phyloP scores from a whole-genome alignment of 2,113 vertebrate species.

The Tetraodon nigroviridis region DNA sequence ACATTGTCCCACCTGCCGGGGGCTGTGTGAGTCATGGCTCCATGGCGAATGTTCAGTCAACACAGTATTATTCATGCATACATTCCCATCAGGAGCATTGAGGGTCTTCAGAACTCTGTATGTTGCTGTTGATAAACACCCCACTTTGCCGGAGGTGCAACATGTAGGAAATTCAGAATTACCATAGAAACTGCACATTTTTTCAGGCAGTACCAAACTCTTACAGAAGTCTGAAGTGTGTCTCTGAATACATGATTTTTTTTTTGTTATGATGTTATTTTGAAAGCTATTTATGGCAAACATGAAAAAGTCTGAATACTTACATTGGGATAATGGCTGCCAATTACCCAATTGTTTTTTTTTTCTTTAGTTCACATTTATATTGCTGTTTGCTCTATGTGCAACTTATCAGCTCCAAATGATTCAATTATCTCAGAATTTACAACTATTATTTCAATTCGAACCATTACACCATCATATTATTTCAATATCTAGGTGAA shows the following conservation, averaged over 20 bases:
- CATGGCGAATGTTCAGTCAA: conserved; percentile 51
- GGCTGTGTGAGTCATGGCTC: conserved; percentile 58
- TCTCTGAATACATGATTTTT: too few relatives aligned
- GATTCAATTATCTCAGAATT: too few relatives aligned
- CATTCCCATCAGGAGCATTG: conserved; percentile 40
- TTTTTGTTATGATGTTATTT: too few relatives aligned
- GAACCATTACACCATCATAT: conserved; percentile 16
- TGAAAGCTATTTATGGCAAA: too few relatives aligned
- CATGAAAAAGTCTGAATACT: too few relatives aligned
- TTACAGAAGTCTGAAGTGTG: background rate
- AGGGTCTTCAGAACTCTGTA: conserved; percentile 44
- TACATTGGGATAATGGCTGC: too few relatives aligned
- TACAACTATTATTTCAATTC: too few relatives aligned
- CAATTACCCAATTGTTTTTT: too few relatives aligned
- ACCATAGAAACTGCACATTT: conserved; percentile 22
- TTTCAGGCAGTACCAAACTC: conserved; percentile 5
- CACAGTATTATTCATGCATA: conserved; percentile 62
- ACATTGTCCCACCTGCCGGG: conserved; percentile 56
- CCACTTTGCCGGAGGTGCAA: conserved; percentile 48
- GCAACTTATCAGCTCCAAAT: too few relatives aligned
- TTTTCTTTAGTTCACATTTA: too few relatives aligned
- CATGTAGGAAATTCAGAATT: conserved; percentile 37
- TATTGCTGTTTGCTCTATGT: too few relatives aligned
- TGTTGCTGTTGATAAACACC: conserved; percentile 58
- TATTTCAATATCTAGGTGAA: conserved; percentile 1